A percentile compares a stretch with the other conserved stretches of the same genome.
Evolutionary conservation across 1,140 invertebrate genomes (phyloP).

Genomic region (Drosophila tristis): DNA sequence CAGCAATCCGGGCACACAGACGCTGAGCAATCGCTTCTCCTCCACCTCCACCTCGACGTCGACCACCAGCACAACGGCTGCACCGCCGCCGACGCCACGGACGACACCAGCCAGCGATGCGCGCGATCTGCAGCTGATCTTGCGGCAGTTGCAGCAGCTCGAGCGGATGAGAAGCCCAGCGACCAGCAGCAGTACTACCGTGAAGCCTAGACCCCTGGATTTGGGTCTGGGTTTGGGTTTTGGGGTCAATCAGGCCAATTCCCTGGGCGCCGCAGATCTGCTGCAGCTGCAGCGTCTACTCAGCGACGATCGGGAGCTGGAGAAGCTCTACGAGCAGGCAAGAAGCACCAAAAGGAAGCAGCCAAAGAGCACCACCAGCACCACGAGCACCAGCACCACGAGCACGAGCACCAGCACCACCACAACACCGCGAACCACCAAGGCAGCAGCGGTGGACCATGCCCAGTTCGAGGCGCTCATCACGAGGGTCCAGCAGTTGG

Average conservation of each 20-base stretch:
- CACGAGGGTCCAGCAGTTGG: conserved; percentile 76
- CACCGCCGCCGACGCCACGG: conserved; percentile 14
- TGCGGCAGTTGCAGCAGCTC: conserved; percentile 50
- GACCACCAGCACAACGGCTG: conserved; percentile 10
- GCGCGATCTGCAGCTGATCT: conserved; percentile 45
- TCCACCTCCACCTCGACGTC: not conserved
- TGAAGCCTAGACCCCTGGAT: not conserved
- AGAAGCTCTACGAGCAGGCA: conserved; percentile 77
- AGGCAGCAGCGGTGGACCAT: conserved; percentile 51
- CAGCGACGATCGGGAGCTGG: conserved; percentile 72
- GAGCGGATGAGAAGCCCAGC: conserved; percentile 43
- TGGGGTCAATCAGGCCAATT: conserved; percentile 1
- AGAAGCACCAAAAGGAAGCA: conserved; percentile 57
- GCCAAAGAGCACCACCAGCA: conserved; percentile 24
- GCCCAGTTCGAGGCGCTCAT: conserved; percentile 73
- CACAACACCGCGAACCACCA: conserved; percentile 24
- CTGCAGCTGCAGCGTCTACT: conserved; percentile 68
- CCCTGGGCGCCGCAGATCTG: conserved; percentile 52
- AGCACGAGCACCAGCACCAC: conserved; percentile 23
- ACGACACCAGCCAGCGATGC: conserved; percentile 29
- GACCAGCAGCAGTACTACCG: conserved; percentile 39
- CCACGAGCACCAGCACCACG: conserved; percentile 27
- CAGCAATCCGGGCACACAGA: conserved; percentile 18
- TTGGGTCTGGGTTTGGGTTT: conserved; percentile 6
- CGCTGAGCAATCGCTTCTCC: conserved; percentile 61